A percentile compares a stretch with the other conserved stretches of the same genome.
Evolutionary conservation across 2,888 invertebrate species (phyloP).

Genomic region (Catocala fraxini): DNA sequence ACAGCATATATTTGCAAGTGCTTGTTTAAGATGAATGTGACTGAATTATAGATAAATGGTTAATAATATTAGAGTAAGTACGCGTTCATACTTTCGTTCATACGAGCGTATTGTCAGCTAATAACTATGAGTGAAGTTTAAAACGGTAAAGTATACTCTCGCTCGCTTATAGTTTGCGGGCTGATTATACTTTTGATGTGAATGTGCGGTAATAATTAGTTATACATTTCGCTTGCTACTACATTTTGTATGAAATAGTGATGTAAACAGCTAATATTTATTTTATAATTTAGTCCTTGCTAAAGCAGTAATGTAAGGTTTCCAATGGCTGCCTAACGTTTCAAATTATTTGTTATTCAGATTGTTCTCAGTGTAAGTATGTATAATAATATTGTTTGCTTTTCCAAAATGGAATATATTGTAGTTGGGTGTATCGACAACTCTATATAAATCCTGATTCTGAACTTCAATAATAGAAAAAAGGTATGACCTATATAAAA

Average conservation of each 20-base stretch:
- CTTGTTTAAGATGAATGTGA: conserved; percentile 83
- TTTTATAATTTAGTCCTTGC: conserved; percentile 36
- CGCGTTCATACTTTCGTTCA: conserved; percentile 20
- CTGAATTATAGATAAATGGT: conserved; percentile 78
- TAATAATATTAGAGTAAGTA: conserved; percentile 46
- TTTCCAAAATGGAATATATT: conserved; percentile 16
- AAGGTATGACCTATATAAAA: neutral
- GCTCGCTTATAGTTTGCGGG: neutral
- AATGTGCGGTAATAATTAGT: conserved; percentile 39
- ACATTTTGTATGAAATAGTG: conserved; percentile 44
- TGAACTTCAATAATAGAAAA: conserved; percentile 12
- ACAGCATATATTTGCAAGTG: conserved; percentile 70
- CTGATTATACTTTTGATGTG: conserved; percentile 7
- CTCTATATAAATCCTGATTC: conserved; percentile 16
- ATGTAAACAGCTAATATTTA: conserved; percentile 33
- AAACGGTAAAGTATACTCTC: neutral
- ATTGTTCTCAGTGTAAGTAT: conserved; percentile 29
- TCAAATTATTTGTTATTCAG: conserved; percentile 29
- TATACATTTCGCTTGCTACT: conserved; percentile 51
- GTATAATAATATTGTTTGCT: conserved; percentile 26
- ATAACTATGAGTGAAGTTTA: neutral
- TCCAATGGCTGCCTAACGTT: conserved; percentile 32
- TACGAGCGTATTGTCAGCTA: conserved; percentile 16
- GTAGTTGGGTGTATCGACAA: conserved; percentile 31
- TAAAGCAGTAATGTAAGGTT: conserved; percentile 30